These are phyloP conservation scores for Microtus oregoni DNA, from an alignment of 2,113 vertebrate species.

Conservation along the genomic window DNA sequence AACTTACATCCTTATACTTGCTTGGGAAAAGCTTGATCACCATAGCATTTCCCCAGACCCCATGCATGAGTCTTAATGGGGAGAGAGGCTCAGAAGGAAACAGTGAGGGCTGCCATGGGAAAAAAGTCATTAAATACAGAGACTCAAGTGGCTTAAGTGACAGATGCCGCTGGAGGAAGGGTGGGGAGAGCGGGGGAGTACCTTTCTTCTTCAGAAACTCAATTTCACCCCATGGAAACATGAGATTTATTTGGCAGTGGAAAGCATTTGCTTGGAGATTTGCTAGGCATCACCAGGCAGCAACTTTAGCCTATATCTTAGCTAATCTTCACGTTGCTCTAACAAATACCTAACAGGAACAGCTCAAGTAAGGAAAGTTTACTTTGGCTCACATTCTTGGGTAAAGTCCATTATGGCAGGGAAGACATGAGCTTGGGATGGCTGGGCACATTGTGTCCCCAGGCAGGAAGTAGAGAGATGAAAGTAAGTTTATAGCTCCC, in stretches of 20 bases:
- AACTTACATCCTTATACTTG: not conserved
- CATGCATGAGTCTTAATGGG: not conserved
- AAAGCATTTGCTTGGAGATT: not conserved
- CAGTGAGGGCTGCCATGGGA: not conserved
- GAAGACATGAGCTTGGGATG: not conserved
- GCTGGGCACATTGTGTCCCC: not conserved
- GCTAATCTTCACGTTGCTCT: not conserved
- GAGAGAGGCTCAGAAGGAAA: not conserved
- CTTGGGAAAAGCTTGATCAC: not conserved
- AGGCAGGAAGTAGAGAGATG: not conserved
- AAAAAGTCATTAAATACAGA: not conserved
- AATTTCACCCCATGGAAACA: not conserved
- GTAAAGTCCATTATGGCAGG: not conserved
- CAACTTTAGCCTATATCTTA: not conserved
- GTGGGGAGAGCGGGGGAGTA: not conserved
- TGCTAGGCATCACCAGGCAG: not conserved
- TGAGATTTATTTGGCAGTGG: not conserved
- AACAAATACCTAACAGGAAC: too few species aligned
- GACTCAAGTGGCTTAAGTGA: not conserved
- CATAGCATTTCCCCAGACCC: too few species aligned
- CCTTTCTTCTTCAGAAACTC: not conserved
- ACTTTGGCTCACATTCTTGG: not conserved
- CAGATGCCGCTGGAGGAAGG: not conserved
- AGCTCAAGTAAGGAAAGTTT: not conserved
- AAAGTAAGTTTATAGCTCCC: not conserved